Base-by-base conservation (phyloP, 2,113 vertebrate genomes). In the Proterorhinus semilunaris region DNA sequence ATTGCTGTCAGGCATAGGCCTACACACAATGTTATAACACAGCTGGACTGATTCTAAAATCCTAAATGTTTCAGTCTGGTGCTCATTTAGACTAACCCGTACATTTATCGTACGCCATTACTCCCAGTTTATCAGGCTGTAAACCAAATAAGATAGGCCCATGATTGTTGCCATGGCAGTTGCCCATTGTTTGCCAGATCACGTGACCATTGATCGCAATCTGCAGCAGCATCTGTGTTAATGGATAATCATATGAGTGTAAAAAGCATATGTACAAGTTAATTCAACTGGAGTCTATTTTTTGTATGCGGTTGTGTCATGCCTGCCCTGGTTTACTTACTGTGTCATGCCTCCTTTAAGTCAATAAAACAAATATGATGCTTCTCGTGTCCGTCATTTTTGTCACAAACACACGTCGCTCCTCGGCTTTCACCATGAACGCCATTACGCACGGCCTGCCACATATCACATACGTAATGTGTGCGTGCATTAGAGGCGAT, bases 401-500 rank as follows among this genome's bases (percentile, higher is more conserved):
- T 36, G 27, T 36, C 27, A 3, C 27, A 36, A 36, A 36, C 27
- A 36, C 27, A 36, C 17, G 4, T 9, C 36, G 2, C 27, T 55
- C 16, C 13, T 12, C 43, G 55, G 10, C 27, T 36, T 36, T 13
- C 13, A 5, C 42, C 42, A 43, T 15, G 12, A 57, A 58, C 55
- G 55, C 44, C 58, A n/a, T 61, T 61, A 61, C 58, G 58, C 58
- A 61, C 57, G 27, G 12, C 11, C 13, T 43, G 6, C 6, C 12
- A 59, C 36, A 59, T 7, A 59, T 13, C 13, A 21, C 21, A 45
- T 15, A 45, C 13, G 1, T n/a, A 44, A 43, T 42, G 58, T n/a
- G 58, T 1, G 42, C 58, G 58, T 45, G 49, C 55, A 76, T 72
- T 68, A 72, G 54, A 63, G 59, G 65, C 65, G 62, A 76, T 85